Percentiles rank a stretch among this genome's conserved stretches.
These are phyloP conservation scores for Empidonax alnorum DNA, from an alignment of 2,113 vertebrate species.

Conservation along the genomic window DNA sequence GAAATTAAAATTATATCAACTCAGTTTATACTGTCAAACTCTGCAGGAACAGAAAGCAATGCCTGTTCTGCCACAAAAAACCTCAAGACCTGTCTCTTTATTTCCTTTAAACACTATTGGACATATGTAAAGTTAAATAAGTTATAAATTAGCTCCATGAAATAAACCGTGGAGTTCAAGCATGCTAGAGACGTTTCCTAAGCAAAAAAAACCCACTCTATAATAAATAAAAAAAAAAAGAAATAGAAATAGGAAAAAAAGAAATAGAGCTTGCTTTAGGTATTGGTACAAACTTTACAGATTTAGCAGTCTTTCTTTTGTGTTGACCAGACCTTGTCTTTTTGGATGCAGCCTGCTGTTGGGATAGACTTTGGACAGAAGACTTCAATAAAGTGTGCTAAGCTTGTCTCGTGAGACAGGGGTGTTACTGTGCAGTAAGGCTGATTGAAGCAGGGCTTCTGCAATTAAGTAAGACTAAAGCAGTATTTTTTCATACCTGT, in stretches of 20 bases:
- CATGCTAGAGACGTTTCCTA: not conserved
- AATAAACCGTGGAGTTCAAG: not conserved
- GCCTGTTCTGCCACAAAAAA: not conserved
- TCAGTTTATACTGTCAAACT: not conserved
- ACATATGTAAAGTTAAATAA: not conserved
- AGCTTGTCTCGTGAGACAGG: not conserved
- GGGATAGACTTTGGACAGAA: not conserved
- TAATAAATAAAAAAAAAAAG: not conserved
- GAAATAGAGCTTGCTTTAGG: not conserved
- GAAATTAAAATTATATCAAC: not conserved
- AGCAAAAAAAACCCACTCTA: not conserved
- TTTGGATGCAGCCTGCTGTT: not conserved
- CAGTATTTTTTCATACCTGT: not conserved
- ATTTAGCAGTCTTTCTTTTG: not conserved
- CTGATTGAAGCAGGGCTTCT: not conserved
- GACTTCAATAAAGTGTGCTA: not conserved
- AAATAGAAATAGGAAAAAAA: not conserved
- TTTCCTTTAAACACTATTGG: not conserved
- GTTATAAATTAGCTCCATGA: not conserved
- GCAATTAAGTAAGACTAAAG: not conserved
- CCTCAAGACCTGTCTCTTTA: not conserved
- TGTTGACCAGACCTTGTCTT: not conserved
- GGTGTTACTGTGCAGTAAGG: not conserved
- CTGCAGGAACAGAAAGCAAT: not conserved
- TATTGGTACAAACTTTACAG: not conserved